Percentiles rank a stretch among this genome's conserved stretches.
These are phyloP conservation scores for Stictocephala bisonia DNA, from an alignment of 2,888 invertebrate species.

Conservation along the genomic window DNA sequence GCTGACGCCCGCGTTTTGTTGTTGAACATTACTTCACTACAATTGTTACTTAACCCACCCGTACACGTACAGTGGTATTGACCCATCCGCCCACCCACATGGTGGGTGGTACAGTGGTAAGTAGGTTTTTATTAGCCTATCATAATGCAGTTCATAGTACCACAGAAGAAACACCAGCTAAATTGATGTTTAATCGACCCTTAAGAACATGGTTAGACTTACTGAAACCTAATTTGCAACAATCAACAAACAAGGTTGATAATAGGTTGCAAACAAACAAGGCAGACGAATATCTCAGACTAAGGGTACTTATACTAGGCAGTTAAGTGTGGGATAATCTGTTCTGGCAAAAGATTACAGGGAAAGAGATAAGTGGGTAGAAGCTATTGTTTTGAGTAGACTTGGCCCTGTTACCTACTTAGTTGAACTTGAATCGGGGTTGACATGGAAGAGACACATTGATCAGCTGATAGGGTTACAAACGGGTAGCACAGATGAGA, in stretches of 20 bases:
- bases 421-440: neutral
- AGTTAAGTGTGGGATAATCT: neutral
- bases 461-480: constrained; percentile 19
- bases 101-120: too few relatives aligned
- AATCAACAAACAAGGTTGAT: too few relatives aligned
- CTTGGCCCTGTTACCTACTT: constrained; percentile 1
- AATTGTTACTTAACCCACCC: too few relatives aligned
- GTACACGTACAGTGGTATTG: too few relatives aligned
- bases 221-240: constrained; percentile 7
- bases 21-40: too few relatives aligned
- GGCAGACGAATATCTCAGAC: neutral
- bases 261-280: too few relatives aligned
- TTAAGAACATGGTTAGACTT: constrained; percentile 33
- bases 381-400: neutral
- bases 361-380: neutral
- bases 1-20: too few relatives aligned
- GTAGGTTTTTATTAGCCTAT: too few relatives aligned
- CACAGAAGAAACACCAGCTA: constrained; percentile 14
- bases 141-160: too few relatives aligned
- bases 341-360: constrained; percentile 1
- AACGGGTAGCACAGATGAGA: too few relatives aligned
- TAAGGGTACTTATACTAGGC: neutral
- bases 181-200: constrained; percentile 7
- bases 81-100: too few relatives aligned
- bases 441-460: constrained; percentile 31